phyloP scores from a whole-genome alignment of 2,113 vertebrate genomes.

The Petromus typicus region DNA sequence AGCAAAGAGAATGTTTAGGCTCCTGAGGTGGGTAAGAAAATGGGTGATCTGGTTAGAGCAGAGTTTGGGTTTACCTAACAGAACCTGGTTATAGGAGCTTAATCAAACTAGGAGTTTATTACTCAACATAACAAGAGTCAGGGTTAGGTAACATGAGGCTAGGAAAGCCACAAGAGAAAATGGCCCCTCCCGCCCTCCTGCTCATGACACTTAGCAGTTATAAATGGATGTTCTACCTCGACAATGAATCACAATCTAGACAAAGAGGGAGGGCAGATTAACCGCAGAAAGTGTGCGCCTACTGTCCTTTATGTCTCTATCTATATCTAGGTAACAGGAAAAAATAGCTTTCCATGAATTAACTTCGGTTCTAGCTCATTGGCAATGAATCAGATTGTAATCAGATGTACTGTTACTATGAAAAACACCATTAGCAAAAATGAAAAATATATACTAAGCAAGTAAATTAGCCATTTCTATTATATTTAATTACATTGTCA shows the following conservation, averaged over 20 bases:
- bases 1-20: background rate
- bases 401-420: background rate
- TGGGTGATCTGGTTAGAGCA: background rate
- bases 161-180: background rate
- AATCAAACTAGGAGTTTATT: background rate
- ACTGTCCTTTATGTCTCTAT: background rate
- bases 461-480: background rate
- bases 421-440: constrained; percentile 5
- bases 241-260: background rate
- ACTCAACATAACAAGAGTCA: background rate
- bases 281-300: background rate
- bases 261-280: background rate
- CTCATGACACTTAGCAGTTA: background rate
- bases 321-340: too few relatives aligned
- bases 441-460: background rate
- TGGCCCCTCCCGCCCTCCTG: background rate
- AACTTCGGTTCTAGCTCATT: background rate
- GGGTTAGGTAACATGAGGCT: background rate
- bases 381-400: background rate
- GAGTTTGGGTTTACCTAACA: background rate
- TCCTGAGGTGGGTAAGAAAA: background rate
- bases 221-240: background rate
- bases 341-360: background rate
- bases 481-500: background rate
- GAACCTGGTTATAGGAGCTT: background rate